Evolutionary conservation across 2,113 vertebrate species (phyloP).

Genomic region (Melanocharis versteri): DNA sequence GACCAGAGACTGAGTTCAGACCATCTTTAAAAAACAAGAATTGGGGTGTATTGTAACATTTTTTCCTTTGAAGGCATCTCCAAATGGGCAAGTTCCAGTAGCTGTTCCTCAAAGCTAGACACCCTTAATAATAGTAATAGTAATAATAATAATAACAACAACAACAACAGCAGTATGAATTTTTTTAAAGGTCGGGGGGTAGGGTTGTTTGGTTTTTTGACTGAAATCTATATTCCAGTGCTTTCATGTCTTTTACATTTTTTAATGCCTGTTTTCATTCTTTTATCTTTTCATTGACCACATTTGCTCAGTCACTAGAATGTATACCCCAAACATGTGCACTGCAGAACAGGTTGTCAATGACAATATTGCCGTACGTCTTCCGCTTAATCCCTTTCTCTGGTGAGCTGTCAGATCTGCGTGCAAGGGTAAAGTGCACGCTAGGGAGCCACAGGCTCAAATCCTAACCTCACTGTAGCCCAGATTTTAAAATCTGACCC

Average conservation of each 20-base stretch:
- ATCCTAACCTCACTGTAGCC: background rate
- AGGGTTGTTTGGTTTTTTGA: background rate
- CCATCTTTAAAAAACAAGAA: background rate
- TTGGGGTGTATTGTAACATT: background rate
- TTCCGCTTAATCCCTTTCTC: background rate
- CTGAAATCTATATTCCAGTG: background rate
- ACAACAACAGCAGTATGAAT: background rate
- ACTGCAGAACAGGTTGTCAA: background rate
- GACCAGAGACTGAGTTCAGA: background rate
- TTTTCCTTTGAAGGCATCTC: background rate
- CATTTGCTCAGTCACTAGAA: background rate
- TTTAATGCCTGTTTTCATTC: background rate
- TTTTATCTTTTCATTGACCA: background rate
- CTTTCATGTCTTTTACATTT: background rate
- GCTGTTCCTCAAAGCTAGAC: background rate
- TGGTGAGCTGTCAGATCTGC: background rate
- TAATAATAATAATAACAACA: background rate
- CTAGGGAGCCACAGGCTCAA: background rate
- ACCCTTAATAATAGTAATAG: background rate
- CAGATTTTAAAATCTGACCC: background rate
- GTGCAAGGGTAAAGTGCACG: fast-evolving
- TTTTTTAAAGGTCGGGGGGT: background rate
- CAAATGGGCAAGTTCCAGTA: background rate
- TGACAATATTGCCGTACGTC: background rate
- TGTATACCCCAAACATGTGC: background rate